Evolutionary conservation across 2,113 vertebrate species (phyloP), one percentile per base, ranked within the genome.

Genomic region (Polypterus bichir): DNA sequence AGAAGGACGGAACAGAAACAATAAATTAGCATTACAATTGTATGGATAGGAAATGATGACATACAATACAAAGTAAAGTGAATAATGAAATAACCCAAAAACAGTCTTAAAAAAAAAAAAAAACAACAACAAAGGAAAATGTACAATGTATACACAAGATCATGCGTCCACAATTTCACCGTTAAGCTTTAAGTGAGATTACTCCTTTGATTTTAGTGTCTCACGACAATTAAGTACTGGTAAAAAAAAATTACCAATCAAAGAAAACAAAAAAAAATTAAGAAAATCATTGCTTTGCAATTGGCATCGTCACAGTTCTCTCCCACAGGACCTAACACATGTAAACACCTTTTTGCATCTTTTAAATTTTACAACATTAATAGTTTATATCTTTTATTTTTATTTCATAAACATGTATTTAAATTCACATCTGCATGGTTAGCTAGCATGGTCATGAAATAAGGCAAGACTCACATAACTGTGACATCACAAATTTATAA

Each of bases 21-120:
- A 97, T 97, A 98, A 97, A 96, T 97, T 97, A 89, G 82, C 80
- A 93, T 91, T 74, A 77, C 91, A 87, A 92, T 93, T 89, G 84
- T 91, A 89, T 86, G 87, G 90, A 91, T 85, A 83, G 81, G 83
- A 91, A 92, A 89, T 89, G 90, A 92, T 89, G 89, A 95, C 89
- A 90, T 89, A 97, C 90, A 96, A 86, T 83, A 89, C 86, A 91
- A 79, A 88, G 85, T 88, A 86, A 90, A 80, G 89, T 86, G 88
- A 87, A 88, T 86, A 89, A 75, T 69, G 63, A 79, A 74, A 81
- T 77, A 88, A 87, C 83, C 86, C 83, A 81, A 27, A 27, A 27
- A 81, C 77, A 80, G 83, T 79, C 82, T 82, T 82, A 83, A 84
- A 83, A 84, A 86, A 75, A 68, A 76, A 68, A 76, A 81, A 84